Percentiles rank a stretch among this genome's conserved stretches.
phyloP scores from a whole-genome alignment of 2,797 vertebrate species.

The Sebastes oblongus region DNA sequence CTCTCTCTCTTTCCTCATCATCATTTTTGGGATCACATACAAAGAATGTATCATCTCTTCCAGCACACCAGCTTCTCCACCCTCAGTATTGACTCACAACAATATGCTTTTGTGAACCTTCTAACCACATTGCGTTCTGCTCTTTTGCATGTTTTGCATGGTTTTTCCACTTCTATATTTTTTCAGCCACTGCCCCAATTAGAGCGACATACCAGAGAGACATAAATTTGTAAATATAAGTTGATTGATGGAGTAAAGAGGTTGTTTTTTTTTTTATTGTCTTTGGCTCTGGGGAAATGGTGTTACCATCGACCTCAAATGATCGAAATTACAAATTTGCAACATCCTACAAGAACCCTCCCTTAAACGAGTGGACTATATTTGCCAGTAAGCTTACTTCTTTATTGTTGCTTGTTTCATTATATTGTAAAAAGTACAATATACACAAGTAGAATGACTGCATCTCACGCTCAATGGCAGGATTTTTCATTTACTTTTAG shows the following conservation, averaged over 20 bases:
- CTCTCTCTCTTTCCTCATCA: neutral
- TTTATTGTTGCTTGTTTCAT: neutral
- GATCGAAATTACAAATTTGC: neutral
- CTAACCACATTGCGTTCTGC: neutral
- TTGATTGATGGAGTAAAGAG: neutral
- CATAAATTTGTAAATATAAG: rapidly evolving
- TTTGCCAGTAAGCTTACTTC: neutral
- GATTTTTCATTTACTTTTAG: neutral
- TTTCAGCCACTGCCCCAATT: neutral
- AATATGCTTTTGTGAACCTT: neutral
- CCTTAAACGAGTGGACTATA: neutral
- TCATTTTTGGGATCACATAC: neutral
- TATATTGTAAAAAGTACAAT: neutral
- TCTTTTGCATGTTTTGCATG: neutral
- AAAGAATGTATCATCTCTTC: neutral
- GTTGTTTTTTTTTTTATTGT: neutral
- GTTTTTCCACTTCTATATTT: neutral
- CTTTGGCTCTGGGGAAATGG: neutral
- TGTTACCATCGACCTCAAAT: neutral
- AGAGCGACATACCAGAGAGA: neutral
- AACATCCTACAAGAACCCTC: neutral
- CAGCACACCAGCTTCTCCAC: neutral
- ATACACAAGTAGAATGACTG: neutral
- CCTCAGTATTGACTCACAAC: neutral
- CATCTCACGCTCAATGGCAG: neutral